Percentiles rank a stretch among this genome's conserved stretches.
Evolutionary conservation across 2,113 vertebrate genomes (phyloP).

Genomic region (Dipodomys stephensi): DNA sequence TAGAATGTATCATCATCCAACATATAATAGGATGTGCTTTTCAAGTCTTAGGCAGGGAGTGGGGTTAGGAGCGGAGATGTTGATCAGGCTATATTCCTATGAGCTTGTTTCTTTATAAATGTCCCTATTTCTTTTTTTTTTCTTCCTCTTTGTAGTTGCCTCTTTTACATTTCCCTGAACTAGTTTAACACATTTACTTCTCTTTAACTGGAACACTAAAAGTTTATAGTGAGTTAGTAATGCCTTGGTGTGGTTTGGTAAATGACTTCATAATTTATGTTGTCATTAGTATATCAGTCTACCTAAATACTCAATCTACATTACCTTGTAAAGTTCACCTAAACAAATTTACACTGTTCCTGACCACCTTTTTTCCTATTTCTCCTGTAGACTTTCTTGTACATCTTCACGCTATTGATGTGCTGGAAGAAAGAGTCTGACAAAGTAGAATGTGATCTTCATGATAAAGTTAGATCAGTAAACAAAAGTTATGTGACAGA

Average conservation of each 20-base stretch:
- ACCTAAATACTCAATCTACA: neutral
- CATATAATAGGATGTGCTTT: neutral
- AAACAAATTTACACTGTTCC: neutral
- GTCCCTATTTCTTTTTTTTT: neutral
- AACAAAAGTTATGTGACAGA: neutral
- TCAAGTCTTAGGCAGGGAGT: too few relatives aligned
- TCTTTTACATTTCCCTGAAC: neutral
- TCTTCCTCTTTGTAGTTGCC: slow-evolving; percentile 33
- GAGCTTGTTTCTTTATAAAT: slow-evolving; percentile 18
- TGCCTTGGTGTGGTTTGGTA: slow-evolving; percentile 68
- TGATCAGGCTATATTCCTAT: slow-evolving; percentile 41
- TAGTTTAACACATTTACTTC: slow-evolving; percentile 70
- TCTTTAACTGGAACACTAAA: slow-evolving; percentile 78
- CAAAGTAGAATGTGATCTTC: neutral
- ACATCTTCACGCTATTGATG: neutral
- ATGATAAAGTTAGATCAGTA: neutral
- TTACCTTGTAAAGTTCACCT: neutral
- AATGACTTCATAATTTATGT: slow-evolving; percentile 65
- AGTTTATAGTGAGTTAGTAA: slow-evolving; percentile 80
- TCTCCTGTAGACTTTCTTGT: neutral
- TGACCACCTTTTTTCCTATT: neutral
- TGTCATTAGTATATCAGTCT: slow-evolving; percentile 15
- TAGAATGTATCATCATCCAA: slow-evolving; percentile 27
- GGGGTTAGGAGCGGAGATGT: too few relatives aligned
- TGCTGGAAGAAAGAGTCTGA: neutral